phyloP scores from a whole-genome alignment of 2,113 vertebrate species.

The Odontesthes bonariensis region DNA sequence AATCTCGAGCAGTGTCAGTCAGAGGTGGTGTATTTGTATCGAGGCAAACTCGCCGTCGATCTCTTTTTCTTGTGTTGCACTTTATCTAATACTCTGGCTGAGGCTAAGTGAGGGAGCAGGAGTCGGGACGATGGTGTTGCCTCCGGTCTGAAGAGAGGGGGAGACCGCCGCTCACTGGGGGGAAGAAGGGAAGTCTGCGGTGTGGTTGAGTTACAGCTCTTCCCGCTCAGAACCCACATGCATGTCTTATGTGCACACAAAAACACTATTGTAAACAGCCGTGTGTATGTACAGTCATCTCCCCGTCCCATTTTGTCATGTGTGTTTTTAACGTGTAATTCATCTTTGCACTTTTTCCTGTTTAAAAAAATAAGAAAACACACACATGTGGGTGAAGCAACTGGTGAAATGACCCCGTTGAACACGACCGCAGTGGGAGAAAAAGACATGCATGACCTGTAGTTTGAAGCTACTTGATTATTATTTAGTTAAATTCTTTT shows the following conservation, averaged over 20 bases:
- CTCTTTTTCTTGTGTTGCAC: constrained; percentile 41
- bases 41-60: constrained; percentile 24
- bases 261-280: constrained; percentile 1
- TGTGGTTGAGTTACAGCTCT: constrained; percentile 56
- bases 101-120: constrained; percentile 30
- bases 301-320: constrained; percentile 34
- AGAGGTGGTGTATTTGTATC: constrained; percentile 44
- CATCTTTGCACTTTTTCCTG: constrained; percentile 62
- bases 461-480: constrained; percentile 42
- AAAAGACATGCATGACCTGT: constrained; percentile 50
- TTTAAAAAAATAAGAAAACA: neutral
- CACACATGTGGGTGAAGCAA: constrained; percentile 8
- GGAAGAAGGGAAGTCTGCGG: constrained; percentile 1
- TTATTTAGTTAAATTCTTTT: neutral
- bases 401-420: constrained; percentile 18
- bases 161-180: constrained; percentile 26
- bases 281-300: constrained; percentile 44
- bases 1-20: constrained; percentile 60
- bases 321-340: constrained; percentile 29
- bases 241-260: constrained; percentile 5
- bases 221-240: constrained; percentile 46
- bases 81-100: constrained; percentile 18
- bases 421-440: constrained; percentile 12
- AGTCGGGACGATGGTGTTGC: constrained; percentile 3
- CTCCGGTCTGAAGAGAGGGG: constrained; percentile 12